phyloP scores from a whole-genome alignment of 2,888 invertebrate species.

The Hemistola chrysoprasaria region DNA sequence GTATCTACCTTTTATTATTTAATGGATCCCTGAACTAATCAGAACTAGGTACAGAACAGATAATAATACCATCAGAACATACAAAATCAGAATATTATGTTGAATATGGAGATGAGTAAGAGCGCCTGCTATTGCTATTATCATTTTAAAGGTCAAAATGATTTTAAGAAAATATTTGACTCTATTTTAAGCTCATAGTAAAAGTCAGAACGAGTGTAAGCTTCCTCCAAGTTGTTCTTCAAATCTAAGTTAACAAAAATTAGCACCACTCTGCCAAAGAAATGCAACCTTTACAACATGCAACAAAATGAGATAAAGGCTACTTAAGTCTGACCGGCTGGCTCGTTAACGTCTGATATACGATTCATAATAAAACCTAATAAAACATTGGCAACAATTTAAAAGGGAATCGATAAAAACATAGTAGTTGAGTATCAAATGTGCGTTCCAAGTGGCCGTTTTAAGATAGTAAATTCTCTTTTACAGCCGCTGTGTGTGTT shows the following conservation, averaged over 20 bases:
- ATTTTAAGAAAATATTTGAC: too few relatives aligned
- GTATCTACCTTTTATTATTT: too few relatives aligned
- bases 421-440: slow-evolving; percentile 67
- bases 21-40: too few relatives aligned
- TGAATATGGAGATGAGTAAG: too few relatives aligned
- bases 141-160: too few relatives aligned
- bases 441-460: slow-evolving; percentile 52
- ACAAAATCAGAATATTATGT: too few relatives aligned
- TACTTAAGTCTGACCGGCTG: slow-evolving; percentile 61
- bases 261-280: slow-evolving; percentile 32
- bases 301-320: slow-evolving; percentile 70
- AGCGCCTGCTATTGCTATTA: too few relatives aligned
- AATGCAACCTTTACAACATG: slow-evolving; percentile 57
- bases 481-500: slow-evolving; percentile 57
- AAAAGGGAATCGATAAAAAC: slow-evolving; percentile 74
- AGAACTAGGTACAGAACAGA: too few relatives aligned
- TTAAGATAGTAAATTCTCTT: slow-evolving; percentile 73
- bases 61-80: too few relatives aligned
- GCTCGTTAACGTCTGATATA: slow-evolving; percentile 79
- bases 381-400: slow-evolving; percentile 80
- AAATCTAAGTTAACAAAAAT: slow-evolving; percentile 8
- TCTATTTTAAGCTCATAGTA: too few relatives aligned
- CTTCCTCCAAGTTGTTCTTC: too few relatives aligned
- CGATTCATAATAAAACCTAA: slow-evolving; percentile 75
- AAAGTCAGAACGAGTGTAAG: too few relatives aligned